Conservation (phyloP, 2,797 vertebrate species). For the Parambassis ranga region DNA sequence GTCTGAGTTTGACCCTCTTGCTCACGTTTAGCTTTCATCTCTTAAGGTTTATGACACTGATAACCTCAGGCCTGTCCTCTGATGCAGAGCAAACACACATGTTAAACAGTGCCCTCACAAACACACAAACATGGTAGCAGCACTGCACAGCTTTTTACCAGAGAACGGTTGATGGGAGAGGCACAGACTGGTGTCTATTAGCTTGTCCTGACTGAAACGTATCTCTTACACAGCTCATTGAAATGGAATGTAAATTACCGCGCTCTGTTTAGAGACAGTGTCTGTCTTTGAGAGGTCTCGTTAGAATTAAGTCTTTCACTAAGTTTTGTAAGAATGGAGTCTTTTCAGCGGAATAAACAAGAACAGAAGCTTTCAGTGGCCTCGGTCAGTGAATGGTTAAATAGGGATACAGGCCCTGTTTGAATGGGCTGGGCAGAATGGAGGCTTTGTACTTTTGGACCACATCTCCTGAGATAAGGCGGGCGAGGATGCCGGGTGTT, state of each 20-base stretch:
- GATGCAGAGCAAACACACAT: slow-evolving; percentile 17
- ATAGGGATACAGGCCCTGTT: slow-evolving; percentile 55
- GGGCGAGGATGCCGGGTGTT: slow-evolving; percentile 4
- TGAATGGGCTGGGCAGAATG: slow-evolving; percentile 66
- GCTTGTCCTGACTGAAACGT: slow-evolving; percentile 21
- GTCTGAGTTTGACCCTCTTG: slow-evolving; percentile 9
- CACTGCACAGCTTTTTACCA: not conserved
- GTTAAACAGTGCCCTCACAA: not conserved
- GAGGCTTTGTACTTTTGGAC: slow-evolving; percentile 67
- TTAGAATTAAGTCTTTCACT: slow-evolving; percentile 68
- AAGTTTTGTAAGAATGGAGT: slow-evolving; percentile 64
- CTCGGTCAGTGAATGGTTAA: slow-evolving; percentile 57
- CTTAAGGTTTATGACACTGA: slow-evolving; percentile 50
- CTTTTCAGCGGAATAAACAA: slow-evolving; percentile 67
- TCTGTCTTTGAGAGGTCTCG: slow-evolving; percentile 54
- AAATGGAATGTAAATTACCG: slow-evolving; percentile 51
- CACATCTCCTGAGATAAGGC: slow-evolving; percentile 67
- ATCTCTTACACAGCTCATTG: slow-evolving; percentile 27
- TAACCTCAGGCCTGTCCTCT: slow-evolving; percentile 25
- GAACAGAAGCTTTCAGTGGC: slow-evolving; percentile 65
- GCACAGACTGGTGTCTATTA: slow-evolving; percentile 5
- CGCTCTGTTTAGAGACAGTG: slow-evolving; percentile 58
- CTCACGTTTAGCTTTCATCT: slow-evolving; percentile 19
- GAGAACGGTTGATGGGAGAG: not conserved
- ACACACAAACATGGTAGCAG: slow-evolving; percentile 4